Conservation (phyloP, 1,140 invertebrate species). For the Eupeodes corollae region DNA sequence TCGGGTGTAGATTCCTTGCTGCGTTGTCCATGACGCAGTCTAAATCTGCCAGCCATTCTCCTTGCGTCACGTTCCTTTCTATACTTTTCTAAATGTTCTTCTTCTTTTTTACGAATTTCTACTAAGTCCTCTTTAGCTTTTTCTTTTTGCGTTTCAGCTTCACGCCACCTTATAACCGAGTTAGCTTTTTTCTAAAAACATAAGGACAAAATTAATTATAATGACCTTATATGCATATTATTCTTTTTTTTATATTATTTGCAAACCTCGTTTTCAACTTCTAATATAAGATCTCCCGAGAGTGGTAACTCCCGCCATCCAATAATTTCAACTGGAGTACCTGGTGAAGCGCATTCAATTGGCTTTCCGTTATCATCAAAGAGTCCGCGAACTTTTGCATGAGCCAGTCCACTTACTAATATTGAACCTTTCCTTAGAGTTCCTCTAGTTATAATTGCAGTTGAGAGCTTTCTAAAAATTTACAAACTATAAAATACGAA, state of each 20-base stretch:
- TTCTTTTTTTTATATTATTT: neutral
- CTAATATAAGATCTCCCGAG: slow-evolving; percentile 75
- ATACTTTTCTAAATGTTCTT: slow-evolving; percentile 60
- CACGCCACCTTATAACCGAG: slow-evolving; percentile 54
- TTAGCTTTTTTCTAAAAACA: slow-evolving; percentile 50
- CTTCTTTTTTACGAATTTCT: slow-evolving; percentile 53
- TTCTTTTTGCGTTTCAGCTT: slow-evolving; percentile 43
- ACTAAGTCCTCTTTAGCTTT: slow-evolving; percentile 50
- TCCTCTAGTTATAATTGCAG: slow-evolving; percentile 79
- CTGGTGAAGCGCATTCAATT: slow-evolving; percentile 57
- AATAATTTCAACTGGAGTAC: slow-evolving; percentile 71
- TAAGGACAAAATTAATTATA: neutral
- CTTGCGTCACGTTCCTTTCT: slow-evolving; percentile 49
- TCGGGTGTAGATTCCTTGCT: slow-evolving; percentile 38
- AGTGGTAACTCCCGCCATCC: slow-evolving; percentile 81
- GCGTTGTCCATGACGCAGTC: slow-evolving; percentile 40
- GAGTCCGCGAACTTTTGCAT: slow-evolving; percentile 78
- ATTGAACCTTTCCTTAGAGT: slow-evolving; percentile 70
- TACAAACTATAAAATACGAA: slow-evolving; percentile 8
- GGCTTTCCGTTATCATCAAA: slow-evolving; percentile 64
- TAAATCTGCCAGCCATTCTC: slow-evolving; percentile 44
- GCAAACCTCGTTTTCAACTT: slow-evolving; percentile 61
- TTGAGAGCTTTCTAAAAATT: slow-evolving; percentile 65
- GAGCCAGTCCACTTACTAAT: slow-evolving; percentile 71
- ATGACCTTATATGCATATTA: too few species aligned